A percentile compares a stretch with the other conserved stretches of the same genome.
These are phyloP conservation scores for Holothuria scabra DNA, from an alignment of 53 echinoderm and acorn worm genomes.

Conservation along the genomic window DNA sequence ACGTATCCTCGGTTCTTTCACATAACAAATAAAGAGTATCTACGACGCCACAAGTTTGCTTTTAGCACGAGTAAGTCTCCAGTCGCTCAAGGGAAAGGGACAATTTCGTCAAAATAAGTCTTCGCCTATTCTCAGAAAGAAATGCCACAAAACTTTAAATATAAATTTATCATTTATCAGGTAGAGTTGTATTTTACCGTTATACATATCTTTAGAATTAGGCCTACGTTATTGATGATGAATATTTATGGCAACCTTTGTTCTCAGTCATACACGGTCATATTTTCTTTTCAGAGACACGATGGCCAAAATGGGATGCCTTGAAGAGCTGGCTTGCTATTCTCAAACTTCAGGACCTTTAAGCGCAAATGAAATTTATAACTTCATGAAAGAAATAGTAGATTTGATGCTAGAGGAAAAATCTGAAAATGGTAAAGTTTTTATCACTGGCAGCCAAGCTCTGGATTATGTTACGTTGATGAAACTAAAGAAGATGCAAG, in stretches of 20 bases:
- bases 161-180: no score
- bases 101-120: no score
- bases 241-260: neutral
- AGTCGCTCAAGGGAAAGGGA: no score
- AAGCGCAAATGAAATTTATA: slow-evolving; percentile 54
- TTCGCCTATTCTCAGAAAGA: no score
- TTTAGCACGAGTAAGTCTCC: no score
- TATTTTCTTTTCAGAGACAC: slow-evolving; percentile 59
- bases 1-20: no score
- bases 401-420: slow-evolving; percentile 69
- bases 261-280: neutral
- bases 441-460: slow-evolving; percentile 60
- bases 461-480: slow-evolving; percentile 58
- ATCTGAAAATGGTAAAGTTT: slow-evolving; percentile 67
- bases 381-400: slow-evolving; percentile 69
- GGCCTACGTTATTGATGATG: no score
- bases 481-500: slow-evolving; percentile 48
- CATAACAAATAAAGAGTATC: no score
- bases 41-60: no score
- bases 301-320: slow-evolving; percentile 43
- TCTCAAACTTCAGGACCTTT: slow-evolving; percentile 73
- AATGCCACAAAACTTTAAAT: no score
- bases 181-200: no score
- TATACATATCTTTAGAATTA: neutral
- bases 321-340: slow-evolving; percentile 72